Percentiles rank a stretch among this genome's conserved stretches.
Evolutionary conservation across 2,888 invertebrate genomes (phyloP).

Genomic region (Pollenia labialis): DNA sequence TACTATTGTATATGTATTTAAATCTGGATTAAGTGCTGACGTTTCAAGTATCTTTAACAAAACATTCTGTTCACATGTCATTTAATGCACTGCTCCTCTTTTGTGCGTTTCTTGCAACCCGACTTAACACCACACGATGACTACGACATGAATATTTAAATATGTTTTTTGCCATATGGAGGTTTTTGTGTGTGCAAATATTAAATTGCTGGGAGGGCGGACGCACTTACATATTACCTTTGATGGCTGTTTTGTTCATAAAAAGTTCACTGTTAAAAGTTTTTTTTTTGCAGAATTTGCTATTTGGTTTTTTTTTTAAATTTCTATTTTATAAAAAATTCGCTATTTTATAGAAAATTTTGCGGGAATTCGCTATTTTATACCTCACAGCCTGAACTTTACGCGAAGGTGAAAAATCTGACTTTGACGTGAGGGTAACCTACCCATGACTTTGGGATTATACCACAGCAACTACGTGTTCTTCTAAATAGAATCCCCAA

Average conservation of each 20-base stretch:
- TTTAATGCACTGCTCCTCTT: conserved; percentile 18
- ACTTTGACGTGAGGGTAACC: no score
- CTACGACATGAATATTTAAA: conserved; percentile 24
- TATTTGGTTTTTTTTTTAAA: no score
- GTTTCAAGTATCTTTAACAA: conserved; percentile 1
- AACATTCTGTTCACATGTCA: conserved; percentile 23
- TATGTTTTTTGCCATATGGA: conserved; percentile 13
- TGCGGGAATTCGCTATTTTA: no score
- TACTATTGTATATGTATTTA: background rate
- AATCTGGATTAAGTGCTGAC: conserved; percentile 8
- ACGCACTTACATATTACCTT: background rate
- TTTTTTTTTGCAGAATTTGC: no score
- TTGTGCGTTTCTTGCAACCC: conserved; percentile 20
- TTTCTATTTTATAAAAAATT: no score
- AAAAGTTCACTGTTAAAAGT: no score
- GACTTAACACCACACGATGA: conserved; percentile 34
- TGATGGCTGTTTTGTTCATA: no score
- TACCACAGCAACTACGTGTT: no score
- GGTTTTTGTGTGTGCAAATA: background rate
- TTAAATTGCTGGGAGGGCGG: background rate
- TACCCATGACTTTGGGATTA: no score
- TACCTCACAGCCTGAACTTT: fast-evolving
- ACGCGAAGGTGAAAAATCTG: no score
- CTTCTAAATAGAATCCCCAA: no score
- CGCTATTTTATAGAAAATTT: no score